A percentile compares a stretch with the other conserved stretches of the same genome.
Conservation (phyloP, 1,140 invertebrate species). For the Fopius arisanus region DNA sequence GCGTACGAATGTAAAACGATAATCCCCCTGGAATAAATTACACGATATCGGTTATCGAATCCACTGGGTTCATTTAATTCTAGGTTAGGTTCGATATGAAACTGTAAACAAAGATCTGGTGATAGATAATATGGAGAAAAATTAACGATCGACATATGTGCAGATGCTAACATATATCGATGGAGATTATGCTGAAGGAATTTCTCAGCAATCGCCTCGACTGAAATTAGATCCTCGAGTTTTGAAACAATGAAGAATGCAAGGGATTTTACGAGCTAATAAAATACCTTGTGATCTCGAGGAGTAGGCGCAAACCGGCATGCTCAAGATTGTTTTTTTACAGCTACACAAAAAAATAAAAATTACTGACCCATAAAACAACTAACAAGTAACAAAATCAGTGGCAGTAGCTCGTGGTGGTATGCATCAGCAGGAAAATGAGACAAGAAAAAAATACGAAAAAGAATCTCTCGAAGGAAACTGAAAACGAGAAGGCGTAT, state of each 20-base stretch:
- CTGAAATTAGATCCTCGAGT: too few species aligned
- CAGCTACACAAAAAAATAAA: neutral
- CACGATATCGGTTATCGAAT: neutral
- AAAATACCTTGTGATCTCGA: slow-evolving; percentile 16
- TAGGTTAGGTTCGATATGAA: neutral
- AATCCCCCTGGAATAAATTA: neutral
- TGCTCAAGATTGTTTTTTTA: neutral
- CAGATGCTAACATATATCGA: neutral
- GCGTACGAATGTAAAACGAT: neutral
- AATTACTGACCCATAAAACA: neutral
- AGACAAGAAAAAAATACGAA: neutral
- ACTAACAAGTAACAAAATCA: neutral
- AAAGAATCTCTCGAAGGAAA: neutral
- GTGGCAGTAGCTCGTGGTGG: neutral
- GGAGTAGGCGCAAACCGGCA: slow-evolving; percentile 21
- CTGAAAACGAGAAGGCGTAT: neutral
- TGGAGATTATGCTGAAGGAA: neutral
- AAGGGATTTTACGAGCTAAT: neutral
- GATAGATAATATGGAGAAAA: neutral
- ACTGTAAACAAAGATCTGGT: neutral
- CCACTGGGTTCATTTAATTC: neutral
- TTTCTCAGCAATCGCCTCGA: too few species aligned
- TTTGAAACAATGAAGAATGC: neutral
- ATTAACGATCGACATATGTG: neutral
- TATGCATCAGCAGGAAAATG: neutral